Base-by-base conservation (phyloP, 2,888 invertebrate species). In the Agriotes lineatus region DNA sequence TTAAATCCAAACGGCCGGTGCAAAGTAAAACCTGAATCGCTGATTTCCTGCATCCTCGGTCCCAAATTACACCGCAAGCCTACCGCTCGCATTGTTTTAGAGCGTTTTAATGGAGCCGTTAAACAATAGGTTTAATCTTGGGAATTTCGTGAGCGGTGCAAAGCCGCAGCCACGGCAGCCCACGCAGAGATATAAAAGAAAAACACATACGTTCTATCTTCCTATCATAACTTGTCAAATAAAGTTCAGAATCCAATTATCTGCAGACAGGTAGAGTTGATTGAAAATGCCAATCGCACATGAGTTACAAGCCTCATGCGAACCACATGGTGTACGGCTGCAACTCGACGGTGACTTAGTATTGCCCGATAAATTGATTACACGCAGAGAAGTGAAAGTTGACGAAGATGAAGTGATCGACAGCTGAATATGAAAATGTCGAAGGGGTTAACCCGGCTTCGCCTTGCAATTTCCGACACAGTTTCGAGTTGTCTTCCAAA, bases 211-310 rank as follows among this genome's bases (percentile, higher is more conserved):
- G 62, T 66, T 59, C 70, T 66, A 70, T 67, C 72, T 69, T 64
- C 69, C 57, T 66, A 69, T 71, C 71, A 68, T 71, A 67, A 70
- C 71, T 69, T 71, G 74, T 78, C 76, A 76, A 77, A 77, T 78
- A 77, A 78, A 77, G 76, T 77, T 77, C 76, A 72, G 70, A 76
- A 78, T 75, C 72, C 78, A 78, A 78, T 78, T 78, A 78, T 76
- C 72, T 72, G 66, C 61, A 70, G 78, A 77, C 75, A 76, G 76
- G 75, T 75, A 60, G 74, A 71, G 74, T 74, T 77, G 77, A 78
- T 78, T 78, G 76, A 77, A 77, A 77, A 77, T 71, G 78, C 76
- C 78, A 78, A 75, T 77, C 77, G 74, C 71, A 69, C 37, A 35
- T 67, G 61, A 67, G 56, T 67, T 67, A 67, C 54, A 67, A 37